These are phyloP conservation scores for Antheraea yamamai DNA, from an alignment of 2,888 invertebrate species.

Conservation along the genomic window DNA sequence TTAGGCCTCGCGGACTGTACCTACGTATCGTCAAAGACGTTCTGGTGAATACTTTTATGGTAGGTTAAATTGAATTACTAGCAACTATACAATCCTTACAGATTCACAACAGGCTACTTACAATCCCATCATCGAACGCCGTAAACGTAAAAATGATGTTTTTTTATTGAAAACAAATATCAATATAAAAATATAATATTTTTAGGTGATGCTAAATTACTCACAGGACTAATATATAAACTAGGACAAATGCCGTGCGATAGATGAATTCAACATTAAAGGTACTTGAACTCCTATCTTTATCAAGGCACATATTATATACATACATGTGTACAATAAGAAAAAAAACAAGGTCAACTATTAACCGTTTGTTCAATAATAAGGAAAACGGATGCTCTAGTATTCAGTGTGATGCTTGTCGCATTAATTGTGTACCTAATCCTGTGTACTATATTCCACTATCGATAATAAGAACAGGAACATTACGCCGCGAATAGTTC, in stretches of 20 bases:
- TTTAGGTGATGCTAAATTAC: neutral
- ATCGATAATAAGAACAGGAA: neutral
- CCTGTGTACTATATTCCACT: neutral
- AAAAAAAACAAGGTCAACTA: neutral
- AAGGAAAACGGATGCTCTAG: neutral
- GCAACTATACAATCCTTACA: neutral
- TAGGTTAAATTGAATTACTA: no score
- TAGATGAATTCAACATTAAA: conserved; percentile 9
- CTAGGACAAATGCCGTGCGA: neutral
- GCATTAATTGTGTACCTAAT: neutral
- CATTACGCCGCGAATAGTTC: neutral
- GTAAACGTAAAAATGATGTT: neutral
- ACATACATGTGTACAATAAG: neutral
- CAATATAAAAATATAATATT: neutral
- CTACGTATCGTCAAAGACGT: no score
- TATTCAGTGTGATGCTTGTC: neutral
- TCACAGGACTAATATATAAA: conserved; percentile 1
- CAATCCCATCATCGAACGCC: neutral
- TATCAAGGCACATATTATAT: conserved; percentile 3
- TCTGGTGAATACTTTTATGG: no score
- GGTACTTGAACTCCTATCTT: conserved; percentile 12
- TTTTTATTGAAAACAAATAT: neutral
- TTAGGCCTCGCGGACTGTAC: no score
- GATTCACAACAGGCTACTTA: no score
- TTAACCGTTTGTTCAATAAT: neutral